These are phyloP conservation scores for Pocillopora grandis DNA, from an alignment of 92 coral and sea anemone species.

Conservation along the genomic window DNA sequence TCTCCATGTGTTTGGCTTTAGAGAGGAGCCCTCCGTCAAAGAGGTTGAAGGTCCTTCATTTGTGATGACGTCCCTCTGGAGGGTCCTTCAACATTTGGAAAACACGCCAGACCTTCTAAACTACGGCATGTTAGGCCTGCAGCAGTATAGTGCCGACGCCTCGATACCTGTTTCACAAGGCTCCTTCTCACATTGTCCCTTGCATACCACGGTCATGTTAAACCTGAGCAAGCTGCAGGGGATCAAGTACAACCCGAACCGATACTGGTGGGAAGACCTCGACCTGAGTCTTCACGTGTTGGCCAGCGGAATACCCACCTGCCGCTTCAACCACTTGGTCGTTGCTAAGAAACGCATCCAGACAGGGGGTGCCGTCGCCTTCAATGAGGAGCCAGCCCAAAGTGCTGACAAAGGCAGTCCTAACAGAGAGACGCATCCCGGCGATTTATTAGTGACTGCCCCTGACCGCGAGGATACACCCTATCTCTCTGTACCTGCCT, in stretches of 20 bases:
- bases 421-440: slow-evolving; percentile 14
- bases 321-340: slow-evolving; percentile 78
- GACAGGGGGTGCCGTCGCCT: slow-evolving; percentile 65
- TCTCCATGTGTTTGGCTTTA: slow-evolving; percentile 5
- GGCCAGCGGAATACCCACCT: slow-evolving; percentile 62
- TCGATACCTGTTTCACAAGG: slow-evolving; percentile 59
- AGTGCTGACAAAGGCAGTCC: slow-evolving; percentile 50
- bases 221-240: slow-evolving; percentile 68
- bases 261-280: slow-evolving; percentile 82
- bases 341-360: slow-evolving; percentile 84
- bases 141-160: slow-evolving; percentile 79
- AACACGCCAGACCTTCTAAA: slow-evolving; percentile 68
- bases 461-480: slow-evolving; percentile 91
- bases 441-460: slow-evolving; percentile 76
- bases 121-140: slow-evolving; percentile 77
- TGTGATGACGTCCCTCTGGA: slow-evolving; percentile 70
- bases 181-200: slow-evolving; percentile 78
- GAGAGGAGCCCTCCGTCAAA: slow-evolving; percentile 20
- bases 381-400: slow-evolving; percentile 64
- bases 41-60: slow-evolving; percentile 29
- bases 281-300: slow-evolving; percentile 73
- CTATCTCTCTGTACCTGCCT: slow-evolving; percentile 86
- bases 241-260: slow-evolving; percentile 69
- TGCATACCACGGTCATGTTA: slow-evolving; percentile 73
- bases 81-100: slow-evolving; percentile 75